Percentiles rank a stretch among this genome's conserved stretches.
phyloP scores from a whole-genome alignment of 2,113 vertebrate species.

The Ursus arctos region DNA sequence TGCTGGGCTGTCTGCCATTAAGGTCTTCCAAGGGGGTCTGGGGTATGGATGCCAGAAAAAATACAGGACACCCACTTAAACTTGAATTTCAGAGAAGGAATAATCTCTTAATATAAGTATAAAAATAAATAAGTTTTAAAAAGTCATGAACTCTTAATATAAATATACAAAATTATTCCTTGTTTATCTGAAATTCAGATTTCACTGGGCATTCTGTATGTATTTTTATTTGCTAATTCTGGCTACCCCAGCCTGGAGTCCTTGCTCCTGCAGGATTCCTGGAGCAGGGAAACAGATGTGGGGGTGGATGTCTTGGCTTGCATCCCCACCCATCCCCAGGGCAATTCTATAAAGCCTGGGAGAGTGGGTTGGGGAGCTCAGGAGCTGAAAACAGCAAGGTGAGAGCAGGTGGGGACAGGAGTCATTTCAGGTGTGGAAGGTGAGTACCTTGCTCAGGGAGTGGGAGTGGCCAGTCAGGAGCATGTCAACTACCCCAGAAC shows the following conservation, averaged over 20 bases:
- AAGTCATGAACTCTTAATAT: not conserved
- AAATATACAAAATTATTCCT: not conserved
- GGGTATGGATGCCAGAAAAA: not conserved
- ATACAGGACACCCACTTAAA: not conserved
- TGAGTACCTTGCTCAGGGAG: not conserved
- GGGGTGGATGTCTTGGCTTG: not conserved
- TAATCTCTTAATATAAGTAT: not conserved
- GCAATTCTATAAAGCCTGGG: not conserved
- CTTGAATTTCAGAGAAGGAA: conserved; percentile 30
- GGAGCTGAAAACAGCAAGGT: not conserved
- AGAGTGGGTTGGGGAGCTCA: not conserved
- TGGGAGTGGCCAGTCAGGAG: not conserved
- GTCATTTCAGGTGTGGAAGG: not conserved
- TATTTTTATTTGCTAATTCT: conserved; percentile 3
- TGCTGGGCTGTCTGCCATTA: not conserved
- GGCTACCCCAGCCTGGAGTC: not conserved
- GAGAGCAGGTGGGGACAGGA: not conserved
- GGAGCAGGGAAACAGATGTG: not conserved
- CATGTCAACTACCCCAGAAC: not conserved
- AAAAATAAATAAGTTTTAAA: not conserved
- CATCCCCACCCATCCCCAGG: not conserved
- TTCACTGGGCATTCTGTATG: not conserved
- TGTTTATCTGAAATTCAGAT: not conserved
- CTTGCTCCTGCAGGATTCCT: not conserved
- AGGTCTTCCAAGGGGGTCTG: not conserved